These are phyloP conservation scores for Carcharodon carcharias DNA, from an alignment of 2,797 vertebrate genomes.

Conservation along the genomic window DNA sequence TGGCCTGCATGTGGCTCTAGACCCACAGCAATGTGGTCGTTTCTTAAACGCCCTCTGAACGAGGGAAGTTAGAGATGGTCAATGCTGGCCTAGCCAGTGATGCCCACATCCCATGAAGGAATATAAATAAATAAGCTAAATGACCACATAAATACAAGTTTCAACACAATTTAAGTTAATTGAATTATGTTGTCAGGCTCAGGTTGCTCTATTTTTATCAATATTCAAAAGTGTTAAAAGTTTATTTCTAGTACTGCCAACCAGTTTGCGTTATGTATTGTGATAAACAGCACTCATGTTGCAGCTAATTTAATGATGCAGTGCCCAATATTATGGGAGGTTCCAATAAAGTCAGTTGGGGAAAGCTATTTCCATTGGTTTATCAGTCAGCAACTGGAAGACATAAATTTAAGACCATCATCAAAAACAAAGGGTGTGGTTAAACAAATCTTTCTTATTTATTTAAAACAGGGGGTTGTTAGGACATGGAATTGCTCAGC, in stretches of 20 bases:
- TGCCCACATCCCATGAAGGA: not conserved
- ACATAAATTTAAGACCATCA: not conserved
- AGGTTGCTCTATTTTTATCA: not conserved
- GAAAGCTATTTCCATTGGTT: not conserved
- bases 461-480: not conserved
- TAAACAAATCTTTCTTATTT: not conserved
- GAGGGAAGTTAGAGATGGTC: no score
- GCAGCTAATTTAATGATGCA: not conserved
- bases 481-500: not conserved
- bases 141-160: not conserved
- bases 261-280: not conserved
- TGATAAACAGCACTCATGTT: not conserved
- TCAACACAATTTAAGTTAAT: not conserved
- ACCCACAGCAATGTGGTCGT: no score
- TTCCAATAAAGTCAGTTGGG: not conserved
- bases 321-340: not conserved
- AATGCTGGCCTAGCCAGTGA: no score
- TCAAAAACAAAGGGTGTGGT: not conserved
- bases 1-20: no score
- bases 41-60: no score
- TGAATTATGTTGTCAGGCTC: not conserved
- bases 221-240: not conserved
- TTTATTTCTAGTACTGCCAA: not conserved
- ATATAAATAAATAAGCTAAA: conserved; percentile 2
- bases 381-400: not conserved